Evolutionary conservation across 2,113 vertebrate genomes (phyloP), one percentile per base, ranked within the genome.

Genomic region (Numida meleagris): DNA sequence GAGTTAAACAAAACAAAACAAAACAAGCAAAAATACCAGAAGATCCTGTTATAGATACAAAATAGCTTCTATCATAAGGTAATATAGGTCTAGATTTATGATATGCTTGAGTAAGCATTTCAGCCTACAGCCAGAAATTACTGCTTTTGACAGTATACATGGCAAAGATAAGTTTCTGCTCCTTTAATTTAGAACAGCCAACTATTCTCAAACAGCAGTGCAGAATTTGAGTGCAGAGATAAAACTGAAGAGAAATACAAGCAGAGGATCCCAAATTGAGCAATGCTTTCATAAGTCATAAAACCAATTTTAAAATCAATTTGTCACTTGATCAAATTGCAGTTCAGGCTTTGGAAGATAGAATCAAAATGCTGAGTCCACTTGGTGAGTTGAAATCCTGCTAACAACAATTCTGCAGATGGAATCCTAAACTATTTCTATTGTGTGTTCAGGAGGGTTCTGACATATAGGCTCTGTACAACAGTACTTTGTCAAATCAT

Each of bases 261-360:
- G 1, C 43, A 82, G 46, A 68, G 10, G 23, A 57, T 55, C 21
- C 10, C 42, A 88, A 90, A 93, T 12, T 55, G 72, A 82, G 75
- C 53, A 82, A 66, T 76, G 72, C 21, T 93, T 93, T 93, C 65
- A 59, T 74, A 82, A 90, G 42, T 71, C 72, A 77, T 88, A 67
- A 80, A 94, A 88, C 5, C 5, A 63, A 67, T 88, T 88, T 94
- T 63, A 83, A 93, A 95, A 88, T 71, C 72, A 67, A 81, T 83
- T 92, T 93, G 34, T 13, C 55, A 65, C 67, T 91, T 95, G 67
- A 90, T 94, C 45, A 91, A 95, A 88, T 77, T 79, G 71, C 8
- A 34, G 42, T 80, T 88, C 29, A 86, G 45, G 24, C 83, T 88
- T 88, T 46, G 48, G 80, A 93, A 74, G 63, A 90, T 74, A 46